Percentiles rank a stretch among this genome's conserved stretches.
Evolutionary conservation across 2,888 invertebrate species (phyloP).

Genomic region (Bhutanitis thaidina): DNA sequence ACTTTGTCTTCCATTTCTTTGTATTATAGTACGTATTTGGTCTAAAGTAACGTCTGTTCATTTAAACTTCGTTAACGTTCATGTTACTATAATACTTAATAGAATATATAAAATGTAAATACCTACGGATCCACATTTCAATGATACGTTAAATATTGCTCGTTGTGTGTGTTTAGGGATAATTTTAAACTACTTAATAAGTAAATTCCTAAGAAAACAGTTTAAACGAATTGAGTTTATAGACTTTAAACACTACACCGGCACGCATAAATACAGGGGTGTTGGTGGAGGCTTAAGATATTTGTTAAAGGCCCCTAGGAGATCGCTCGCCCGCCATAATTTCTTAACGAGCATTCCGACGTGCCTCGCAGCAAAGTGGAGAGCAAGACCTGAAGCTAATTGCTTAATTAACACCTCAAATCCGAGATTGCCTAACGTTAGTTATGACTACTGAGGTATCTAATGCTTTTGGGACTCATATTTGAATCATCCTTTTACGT

Average conservation of each 20-base stretch:
- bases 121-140: too few relatives aligned
- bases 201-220: background rate
- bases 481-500: conserved; percentile 7
- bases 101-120: too few relatives aligned
- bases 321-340: conserved; percentile 34
- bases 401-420: conserved; percentile 57
- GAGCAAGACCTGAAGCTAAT: conserved; percentile 51
- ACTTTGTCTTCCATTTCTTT: too few relatives aligned
- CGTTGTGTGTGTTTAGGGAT: background rate
- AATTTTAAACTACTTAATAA: background rate
- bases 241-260: background rate
- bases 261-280: conserved; percentile 9
- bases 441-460: conserved; percentile 21
- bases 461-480: conserved; percentile 11
- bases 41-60: too few relatives aligned
- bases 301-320: conserved; percentile 21
- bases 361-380: conserved; percentile 26
- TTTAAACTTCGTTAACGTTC: too few relatives aligned
- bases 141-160: too few relatives aligned
- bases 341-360: conserved; percentile 45
- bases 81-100: too few relatives aligned
- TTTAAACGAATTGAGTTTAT: conserved; percentile 17
- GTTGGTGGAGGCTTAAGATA: conserved; percentile 9
- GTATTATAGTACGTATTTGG: too few relatives aligned
- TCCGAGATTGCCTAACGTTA: conserved; percentile 33